These are phyloP conservation scores for Hexactinellida sp. DNA, from an alignment of 37 sponge, comb jelly and placozoan genomes.

Conservation along the genomic window DNA sequence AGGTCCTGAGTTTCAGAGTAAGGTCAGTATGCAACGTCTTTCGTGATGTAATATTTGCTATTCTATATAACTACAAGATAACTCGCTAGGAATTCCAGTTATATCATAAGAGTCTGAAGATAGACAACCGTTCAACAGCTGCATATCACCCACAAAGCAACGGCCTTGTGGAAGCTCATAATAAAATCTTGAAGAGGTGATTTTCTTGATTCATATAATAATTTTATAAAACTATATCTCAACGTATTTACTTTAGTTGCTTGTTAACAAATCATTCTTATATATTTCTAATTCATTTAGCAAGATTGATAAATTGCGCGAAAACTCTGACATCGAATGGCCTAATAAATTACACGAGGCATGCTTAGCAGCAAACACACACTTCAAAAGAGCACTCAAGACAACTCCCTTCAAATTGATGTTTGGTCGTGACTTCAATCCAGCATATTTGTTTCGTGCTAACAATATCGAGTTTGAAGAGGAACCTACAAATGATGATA, in stretches of 20 bases:
- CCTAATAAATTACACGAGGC: neutral
- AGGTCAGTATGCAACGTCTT: neutral
- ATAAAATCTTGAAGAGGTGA: neutral
- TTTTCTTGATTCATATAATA: neutral
- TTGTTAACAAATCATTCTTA: neutral
- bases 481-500: neutral
- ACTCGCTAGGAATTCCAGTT: neutral
- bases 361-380: neutral
- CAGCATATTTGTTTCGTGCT: neutral
- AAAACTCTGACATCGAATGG: neutral
- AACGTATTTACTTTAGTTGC: neutral
- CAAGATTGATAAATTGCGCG: neutral
- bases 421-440: neutral
- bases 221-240: neutral
- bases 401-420: neutral
- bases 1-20: neutral
- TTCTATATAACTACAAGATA: too few relatives aligned
- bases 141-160: constrained; percentile 5
- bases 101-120: neutral
- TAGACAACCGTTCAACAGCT: neutral
- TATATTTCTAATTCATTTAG: neutral
- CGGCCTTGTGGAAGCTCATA: constrained; percentile 9
- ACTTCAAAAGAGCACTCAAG: neutral
- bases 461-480: neutral
- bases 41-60: too few relatives aligned